These are phyloP conservation scores for Gryllus bimaculatus DNA, from an alignment of 1,140 invertebrate species.

Conservation along the genomic window DNA sequence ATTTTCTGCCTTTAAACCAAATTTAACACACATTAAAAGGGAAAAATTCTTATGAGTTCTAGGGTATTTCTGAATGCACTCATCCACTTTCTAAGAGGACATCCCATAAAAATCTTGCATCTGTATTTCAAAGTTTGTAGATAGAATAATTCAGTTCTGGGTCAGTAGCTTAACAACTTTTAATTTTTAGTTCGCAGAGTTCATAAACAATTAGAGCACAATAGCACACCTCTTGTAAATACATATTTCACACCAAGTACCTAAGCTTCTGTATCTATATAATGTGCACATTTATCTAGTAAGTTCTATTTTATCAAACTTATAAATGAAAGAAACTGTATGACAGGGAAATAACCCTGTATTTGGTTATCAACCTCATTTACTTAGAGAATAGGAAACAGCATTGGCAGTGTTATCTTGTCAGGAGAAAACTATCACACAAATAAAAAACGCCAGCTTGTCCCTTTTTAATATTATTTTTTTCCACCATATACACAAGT, in stretches of 20 bases:
- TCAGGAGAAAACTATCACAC: not conserved
- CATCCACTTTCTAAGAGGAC: no score
- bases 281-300: not conserved
- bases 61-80: no score
- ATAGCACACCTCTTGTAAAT: not conserved
- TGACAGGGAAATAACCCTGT: not conserved
- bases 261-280: not conserved
- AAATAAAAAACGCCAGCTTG: not conserved
- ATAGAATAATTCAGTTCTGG: no score
- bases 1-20: no score
- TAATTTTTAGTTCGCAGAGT: not conserved
- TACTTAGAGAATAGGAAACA: not conserved
- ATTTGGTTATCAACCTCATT: not conserved
- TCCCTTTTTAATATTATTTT: not conserved
- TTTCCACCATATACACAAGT: not conserved
- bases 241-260: not conserved
- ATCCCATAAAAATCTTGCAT: no score
- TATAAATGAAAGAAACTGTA: not conserved
- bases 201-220: slow-evolving; percentile 5
- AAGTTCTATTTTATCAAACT: not conserved
- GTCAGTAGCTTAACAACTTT: no score
- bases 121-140: no score
- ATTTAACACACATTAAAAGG: no score
- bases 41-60: no score
- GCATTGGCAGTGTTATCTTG: slow-evolving; percentile 1